Evolutionary conservation across 1,140 invertebrate species (phyloP), one percentile per base, ranked within the genome.

Genomic region (Conus betulinus): DNA sequence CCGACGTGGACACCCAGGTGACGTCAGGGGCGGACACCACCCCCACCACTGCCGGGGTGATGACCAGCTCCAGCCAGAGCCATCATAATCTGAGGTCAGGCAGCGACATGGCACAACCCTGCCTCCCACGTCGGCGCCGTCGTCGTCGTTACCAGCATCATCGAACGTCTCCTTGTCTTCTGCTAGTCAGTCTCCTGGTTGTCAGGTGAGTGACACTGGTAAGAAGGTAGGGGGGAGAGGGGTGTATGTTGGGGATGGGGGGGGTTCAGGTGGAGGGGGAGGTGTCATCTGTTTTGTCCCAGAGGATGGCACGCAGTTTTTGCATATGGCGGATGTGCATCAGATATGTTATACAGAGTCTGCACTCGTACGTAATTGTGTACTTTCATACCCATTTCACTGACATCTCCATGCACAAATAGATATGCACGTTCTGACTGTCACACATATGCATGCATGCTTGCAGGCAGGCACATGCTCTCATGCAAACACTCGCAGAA

Each of bases 1-100:
- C 92, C 53, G 93, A 95, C 55, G 84, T 87, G 15, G 89, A 89
- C 39, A 63, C 87, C 10, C 87, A 87, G 39, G 87, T 84, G 57
- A 87, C 85, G 52, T 25, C 85, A 55, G 51, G 57, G 15, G 57
- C 85, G 8, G 89, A 55, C 25, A 20, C 53, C 84, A 13, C 82
- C 57, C 8, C 57, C 57, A 71, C 67, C 23, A 71, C 67, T 4
- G 20, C 67, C 23, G 20, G 6, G 11, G 53, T 82, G 51, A 51
- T 39, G 27, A 39, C 74, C 52, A 67, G 60, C 11, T 76, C 51
- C 78, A 88, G 81, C 25, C 87, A 83, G 81, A 88, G 81, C 52
- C 78, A 88, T 60, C 78, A 88, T 39, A 67, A 82, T 17, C 39
- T 82, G 25, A 88, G 87, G 25, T 81, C 79, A 53, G 79, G 15